phyloP scores from a whole-genome alignment of 2,888 invertebrate genomes.

The Autographa pulchrina region DNA sequence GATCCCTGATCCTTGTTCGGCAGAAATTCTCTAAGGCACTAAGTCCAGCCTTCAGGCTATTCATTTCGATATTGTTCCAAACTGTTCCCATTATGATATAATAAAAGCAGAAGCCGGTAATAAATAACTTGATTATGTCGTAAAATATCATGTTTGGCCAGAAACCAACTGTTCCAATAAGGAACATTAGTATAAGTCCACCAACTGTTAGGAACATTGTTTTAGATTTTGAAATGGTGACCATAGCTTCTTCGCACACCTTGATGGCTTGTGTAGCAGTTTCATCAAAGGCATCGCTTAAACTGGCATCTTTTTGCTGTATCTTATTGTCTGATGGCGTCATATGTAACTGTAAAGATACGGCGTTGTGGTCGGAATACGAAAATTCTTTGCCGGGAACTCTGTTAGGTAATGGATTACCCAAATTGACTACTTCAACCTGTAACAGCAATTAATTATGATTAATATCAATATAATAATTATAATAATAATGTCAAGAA shows the following conservation, averaged over 20 bases:
- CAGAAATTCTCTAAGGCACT: conserved; percentile 91
- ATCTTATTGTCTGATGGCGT: conserved; percentile 57
- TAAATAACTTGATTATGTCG: conserved; percentile 90
- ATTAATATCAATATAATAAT: conserved; percentile 2
- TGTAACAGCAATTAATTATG: conserved; percentile 58
- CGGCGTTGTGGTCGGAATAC: conserved; percentile 97
- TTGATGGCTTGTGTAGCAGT: conserved; percentile 89
- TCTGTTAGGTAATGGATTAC: conserved; percentile 92
- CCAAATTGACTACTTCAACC: conserved; percentile 86
- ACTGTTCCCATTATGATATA: conserved; percentile 93
- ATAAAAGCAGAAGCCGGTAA: conserved; percentile 92
- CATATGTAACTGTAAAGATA: conserved; percentile 88
- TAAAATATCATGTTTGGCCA: conserved; percentile 85
- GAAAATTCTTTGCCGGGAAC: conserved; percentile 93
- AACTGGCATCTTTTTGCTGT: conserved; percentile 59
- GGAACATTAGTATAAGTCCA: conserved; percentile 84
- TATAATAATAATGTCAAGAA: neutral
- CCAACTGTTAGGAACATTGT: conserved; percentile 87
- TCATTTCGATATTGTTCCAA: conserved; percentile 95
- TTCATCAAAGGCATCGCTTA: conserved; percentile 65
- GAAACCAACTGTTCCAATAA: conserved; percentile 86
- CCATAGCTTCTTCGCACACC: conserved; percentile 90
- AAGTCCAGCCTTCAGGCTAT: conserved; percentile 93
- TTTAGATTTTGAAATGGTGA: conserved; percentile 84
- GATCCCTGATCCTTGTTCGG: conserved; percentile 59